Conservation (phyloP, 2,797 vertebrate species). For the Rhinella marina region DNA sequence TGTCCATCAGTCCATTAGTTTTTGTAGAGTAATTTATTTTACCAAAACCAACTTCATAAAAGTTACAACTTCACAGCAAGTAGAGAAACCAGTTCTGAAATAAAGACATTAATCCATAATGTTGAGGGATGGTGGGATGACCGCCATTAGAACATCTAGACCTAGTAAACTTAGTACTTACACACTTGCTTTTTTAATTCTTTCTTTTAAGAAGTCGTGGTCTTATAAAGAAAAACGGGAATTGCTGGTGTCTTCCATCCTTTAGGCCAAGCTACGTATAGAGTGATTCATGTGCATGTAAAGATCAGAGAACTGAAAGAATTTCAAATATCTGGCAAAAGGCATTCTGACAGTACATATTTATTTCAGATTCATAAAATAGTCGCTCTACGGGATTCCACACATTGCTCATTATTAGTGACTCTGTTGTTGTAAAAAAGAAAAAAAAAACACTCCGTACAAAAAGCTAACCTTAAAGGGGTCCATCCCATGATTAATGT, state of each 20-base stretch:
- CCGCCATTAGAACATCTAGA: neutral
- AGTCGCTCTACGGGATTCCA: neutral
- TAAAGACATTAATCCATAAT: neutral
- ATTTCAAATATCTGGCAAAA: constrained; percentile 11
- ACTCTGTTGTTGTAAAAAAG: neutral
- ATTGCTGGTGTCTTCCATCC: neutral
- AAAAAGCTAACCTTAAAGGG: neutral
- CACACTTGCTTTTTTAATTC: neutral
- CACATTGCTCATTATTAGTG: neutral
- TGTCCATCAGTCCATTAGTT: no score
- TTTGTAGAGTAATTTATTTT: no score
- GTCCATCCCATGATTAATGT: no score
- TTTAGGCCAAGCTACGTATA: neutral
- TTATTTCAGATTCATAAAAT: neutral
- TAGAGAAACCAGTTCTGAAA: neutral
- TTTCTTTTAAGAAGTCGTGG: neutral
- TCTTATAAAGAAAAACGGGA: neutral
- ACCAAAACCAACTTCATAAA: no score
- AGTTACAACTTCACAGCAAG: no score
- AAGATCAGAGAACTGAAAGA: neutral
- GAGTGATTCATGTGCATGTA: neutral
- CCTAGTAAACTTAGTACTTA: neutral
- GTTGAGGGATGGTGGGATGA: neutral
- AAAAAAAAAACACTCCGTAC: neutral
- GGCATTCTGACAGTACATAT: neutral